Base-by-base conservation (phyloP, 2,113 vertebrate species). In the Prionailurus viverrinus region DNA sequence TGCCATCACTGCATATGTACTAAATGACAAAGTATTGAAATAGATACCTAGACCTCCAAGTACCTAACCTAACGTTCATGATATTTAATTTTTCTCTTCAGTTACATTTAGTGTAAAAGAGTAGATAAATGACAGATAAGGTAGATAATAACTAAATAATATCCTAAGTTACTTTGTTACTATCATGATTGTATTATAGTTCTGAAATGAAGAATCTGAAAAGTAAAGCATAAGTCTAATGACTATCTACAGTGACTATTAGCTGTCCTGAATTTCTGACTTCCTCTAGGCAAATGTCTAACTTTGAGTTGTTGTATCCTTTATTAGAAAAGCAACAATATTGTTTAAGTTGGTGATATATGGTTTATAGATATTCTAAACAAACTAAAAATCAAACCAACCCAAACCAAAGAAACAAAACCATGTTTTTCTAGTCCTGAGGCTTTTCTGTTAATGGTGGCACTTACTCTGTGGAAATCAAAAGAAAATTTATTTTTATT, bases 371-470 rank as follows among this genome's bases (percentile, higher is more conserved):
- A 87, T 5, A 66, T 74, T 87, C 15, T 71, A 89, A 95, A 80
- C 76, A 9, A 96, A 80, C 13, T 69, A 8, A 31, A 74, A 96
- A 76, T 27, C 73, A 76, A 92, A 48, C 10, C 74, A 18, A 76
- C 48, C 3, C 0, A 78, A 10, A 31, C 74, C 29, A 36, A 58
- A 45, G 12, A 15, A 95, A 25, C 1, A 76, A 55, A 23, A 78
- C 25, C 29, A 13, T 36, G 4, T 13, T 33, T 58, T 92, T 78
- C 33, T 18, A 94, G 33, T 88, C 51, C 4, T 66, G 21, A 91
- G 45, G 51, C 21, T 97, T 98, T 98, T 94, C 83, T 88, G 5
- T 81, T 98, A 96, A 96, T 95, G 29, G 19, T 96, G 65, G 15
- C 0, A 95, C n/a, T n/a, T 36, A 92, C 33, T 98, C 96, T 95